Evolutionary conservation across 2,888 invertebrate species (phyloP), one percentile per base, ranked within the genome.

Genomic region (Melanophora roralis): DNA sequence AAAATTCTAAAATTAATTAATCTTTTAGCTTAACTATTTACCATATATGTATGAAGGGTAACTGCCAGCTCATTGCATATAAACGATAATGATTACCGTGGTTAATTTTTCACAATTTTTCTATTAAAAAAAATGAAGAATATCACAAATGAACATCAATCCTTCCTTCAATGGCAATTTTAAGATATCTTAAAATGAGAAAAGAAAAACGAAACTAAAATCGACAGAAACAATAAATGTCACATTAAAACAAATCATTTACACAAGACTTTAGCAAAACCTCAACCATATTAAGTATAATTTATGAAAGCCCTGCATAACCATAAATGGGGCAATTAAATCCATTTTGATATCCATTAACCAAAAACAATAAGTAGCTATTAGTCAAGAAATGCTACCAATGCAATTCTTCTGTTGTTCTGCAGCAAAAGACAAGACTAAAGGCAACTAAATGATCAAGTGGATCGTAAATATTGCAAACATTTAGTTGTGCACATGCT

Each of bases 321-420:
- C 79, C 82, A 81, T 82, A 82, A 82, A 82, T 81, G 81, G 79
- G 77, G 81, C 80, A 82, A 82, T 82, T 82, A 82, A 82, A 82
- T 81, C 81, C 79, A 82, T 82, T 82, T 82, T 82, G 77, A 81
- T 82, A 79, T 80, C 71, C 78, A 80, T 80, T 80, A 80, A 80
- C 80, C 80, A 80, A 80, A 80, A 80, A 80, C 80, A 80, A 80
- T 80, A 80, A 80, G 72, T 72, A 76, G 71, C 80, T 80, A 80
- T 80, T 80, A 80, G 80, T 76, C 80, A 80, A 80, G 80, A 80
- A 80, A 80, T 80, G 80, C 76, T 60, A 59, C 76, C 68, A 80
- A 80, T 80, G 80, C 40, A 40, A 65, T 64, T 43, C 60, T 72
- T 4, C 32, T 23, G 19, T 12, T 49, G 53, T 55, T 34, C 19